Conservation (phyloP, 2,888 invertebrate species). For the Cyclophora albipunctata region DNA sequence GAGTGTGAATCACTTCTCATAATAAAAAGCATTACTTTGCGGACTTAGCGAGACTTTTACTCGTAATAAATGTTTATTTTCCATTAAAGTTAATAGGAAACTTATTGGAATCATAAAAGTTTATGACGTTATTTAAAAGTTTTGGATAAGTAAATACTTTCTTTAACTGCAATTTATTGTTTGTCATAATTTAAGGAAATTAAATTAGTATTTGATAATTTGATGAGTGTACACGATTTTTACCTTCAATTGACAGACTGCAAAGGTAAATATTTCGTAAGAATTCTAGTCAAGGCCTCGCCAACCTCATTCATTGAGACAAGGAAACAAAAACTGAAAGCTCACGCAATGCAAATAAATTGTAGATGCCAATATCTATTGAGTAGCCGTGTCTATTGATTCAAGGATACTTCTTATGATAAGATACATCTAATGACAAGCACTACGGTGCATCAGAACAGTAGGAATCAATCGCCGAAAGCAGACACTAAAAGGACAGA, state of each 20-base stretch:
- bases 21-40: constrained; percentile 32
- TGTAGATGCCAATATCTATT: no score
- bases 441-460: constrained; percentile 35
- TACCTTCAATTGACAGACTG: constrained; percentile 30
- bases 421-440: constrained; percentile 35
- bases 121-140: constrained; percentile 1
- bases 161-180: no score
- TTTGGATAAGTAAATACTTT: not conserved
- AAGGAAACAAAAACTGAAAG: constrained; percentile 42
- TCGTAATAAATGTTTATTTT: constrained; percentile 2
- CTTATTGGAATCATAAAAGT: constrained; percentile 12
- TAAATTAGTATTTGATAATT: no score
- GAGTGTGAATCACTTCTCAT: constrained; percentile 47
- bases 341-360: constrained; percentile 20
- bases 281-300: constrained; percentile 47
- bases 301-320: constrained; percentile 38
- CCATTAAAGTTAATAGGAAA: constrained; percentile 8
- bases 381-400: constrained; percentile 4
- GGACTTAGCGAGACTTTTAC: not conserved
- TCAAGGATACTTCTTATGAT: constrained; percentile 34
- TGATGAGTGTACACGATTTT: not conserved
- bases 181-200: not conserved
- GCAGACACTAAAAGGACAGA: constrained; percentile 25
- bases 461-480: constrained; percentile 31
- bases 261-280: constrained; percentile 47